Conservation (phyloP, 2,888 invertebrate genomes). For the Lepeophtheirus nordmannii region DNA sequence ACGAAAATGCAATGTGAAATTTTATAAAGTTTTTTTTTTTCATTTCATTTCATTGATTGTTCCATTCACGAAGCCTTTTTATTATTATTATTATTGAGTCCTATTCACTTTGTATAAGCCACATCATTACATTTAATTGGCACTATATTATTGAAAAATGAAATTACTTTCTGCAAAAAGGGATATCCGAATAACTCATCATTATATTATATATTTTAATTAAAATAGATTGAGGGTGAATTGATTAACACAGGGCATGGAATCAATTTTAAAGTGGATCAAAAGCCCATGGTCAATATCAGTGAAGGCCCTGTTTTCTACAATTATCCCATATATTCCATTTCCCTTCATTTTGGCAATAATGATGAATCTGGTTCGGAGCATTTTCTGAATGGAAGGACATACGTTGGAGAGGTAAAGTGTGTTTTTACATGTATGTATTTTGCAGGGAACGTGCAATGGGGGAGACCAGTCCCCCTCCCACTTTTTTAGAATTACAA, state of each 20-base stretch:
- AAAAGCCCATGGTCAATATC: conserved; percentile 71
- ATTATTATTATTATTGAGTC: too few relatives aligned
- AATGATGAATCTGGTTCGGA: conserved; percentile 86
- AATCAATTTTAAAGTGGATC: conserved; percentile 75
- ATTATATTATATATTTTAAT: too few relatives aligned
- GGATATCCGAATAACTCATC: neutral
- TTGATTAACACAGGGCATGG: conserved; percentile 88
- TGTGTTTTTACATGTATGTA: neutral
- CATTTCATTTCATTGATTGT: too few relatives aligned
- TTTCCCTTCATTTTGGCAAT: conserved; percentile 82
- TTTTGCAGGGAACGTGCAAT: too few relatives aligned
- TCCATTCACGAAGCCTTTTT: too few relatives aligned
- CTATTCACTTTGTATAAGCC: too few relatives aligned
- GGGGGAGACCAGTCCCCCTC: too few relatives aligned
- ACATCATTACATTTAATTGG: too few relatives aligned
- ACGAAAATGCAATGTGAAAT: too few relatives aligned
- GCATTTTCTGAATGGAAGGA: conserved; percentile 84
- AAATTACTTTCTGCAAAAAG: neutral
- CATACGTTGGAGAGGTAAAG: conserved; percentile 89
- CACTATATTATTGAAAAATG: neutral
- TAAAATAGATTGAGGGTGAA: conserved; percentile 61
- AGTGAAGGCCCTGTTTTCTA: conserved; percentile 91
- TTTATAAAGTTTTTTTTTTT: too few relatives aligned
- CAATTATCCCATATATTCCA: conserved; percentile 83
- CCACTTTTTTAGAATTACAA: too few relatives aligned